Conservation (phyloP, 2,888 invertebrate species). For the Lithophane ornitopus region DNA sequence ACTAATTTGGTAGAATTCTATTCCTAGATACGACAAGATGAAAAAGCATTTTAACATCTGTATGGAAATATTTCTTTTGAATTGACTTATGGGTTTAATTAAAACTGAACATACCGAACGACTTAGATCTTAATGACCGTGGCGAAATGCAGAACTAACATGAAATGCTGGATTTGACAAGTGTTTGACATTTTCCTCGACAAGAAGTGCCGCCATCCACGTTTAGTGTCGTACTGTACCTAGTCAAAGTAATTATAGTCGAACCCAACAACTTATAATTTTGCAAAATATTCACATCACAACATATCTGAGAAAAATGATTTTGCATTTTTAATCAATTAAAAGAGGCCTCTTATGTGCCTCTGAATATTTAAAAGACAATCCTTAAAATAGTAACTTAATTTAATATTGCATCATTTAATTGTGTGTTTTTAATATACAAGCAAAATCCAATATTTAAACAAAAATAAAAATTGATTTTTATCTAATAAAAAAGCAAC, state of each 20-base stretch:
- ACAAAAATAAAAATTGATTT: background rate
- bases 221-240: background rate
- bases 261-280: background rate
- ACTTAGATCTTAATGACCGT: background rate
- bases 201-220: too few species aligned
- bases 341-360: background rate
- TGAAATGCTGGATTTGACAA: background rate
- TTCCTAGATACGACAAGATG: background rate
- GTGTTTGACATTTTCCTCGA: background rate
- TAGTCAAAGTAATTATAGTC: background rate
- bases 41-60: background rate
- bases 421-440: background rate
- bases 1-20: conserved; percentile 40
- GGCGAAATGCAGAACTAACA: background rate
- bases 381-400: background rate
- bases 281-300: background rate
- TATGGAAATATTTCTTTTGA: background rate
- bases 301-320: background rate
- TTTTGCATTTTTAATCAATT: background rate
- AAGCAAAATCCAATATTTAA: background rate
- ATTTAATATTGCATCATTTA: background rate
- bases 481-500: background rate
- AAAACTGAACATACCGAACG: background rate
- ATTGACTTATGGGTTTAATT: background rate
- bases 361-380: background rate